Base-by-base conservation (phyloP, 2,113 vertebrate genomes). In the Poeciliopsis prolifica region DNA sequence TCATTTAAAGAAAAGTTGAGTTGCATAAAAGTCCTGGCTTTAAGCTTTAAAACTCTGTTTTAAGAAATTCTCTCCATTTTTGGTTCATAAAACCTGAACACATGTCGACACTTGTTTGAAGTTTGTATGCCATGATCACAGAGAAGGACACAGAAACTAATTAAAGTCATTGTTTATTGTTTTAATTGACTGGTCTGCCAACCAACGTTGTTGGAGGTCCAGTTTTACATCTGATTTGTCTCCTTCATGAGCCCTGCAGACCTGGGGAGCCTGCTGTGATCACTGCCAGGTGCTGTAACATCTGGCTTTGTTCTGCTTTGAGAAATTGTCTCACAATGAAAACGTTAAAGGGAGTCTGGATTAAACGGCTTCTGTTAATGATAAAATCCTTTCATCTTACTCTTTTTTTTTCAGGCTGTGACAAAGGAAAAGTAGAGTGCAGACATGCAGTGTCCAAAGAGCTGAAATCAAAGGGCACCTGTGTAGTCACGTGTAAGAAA, bases 211-310 rank as follows among this genome's bases (percentile, higher is more conserved):
- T 65, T 60, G 30, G 63, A 74, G 26, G 42, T 74, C 62, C 61
- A 82, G 40, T 54, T 70, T 66, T 42, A 19, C 40, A 30, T 81
- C 58, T 70, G 65, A 71, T 77, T 74, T 51, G n/a, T 63, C 31
- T 42, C 68, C 33, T 67, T 58, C 73, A 65, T 61, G 30, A 51
- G 35, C 29, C 77, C 72, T 10, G 14, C 30, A 8, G 66, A 70
- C 79, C 63, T 42, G 10, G 14, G 70, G 68, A 33, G 40, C 76
- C 79, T 61, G 80, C 73, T 79, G 81, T 82, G 79, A 81, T 86
- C 65, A 72, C 86, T 83, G 77, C 88, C 86, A 91, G 87, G 69
- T 90, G 87, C 30, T 74, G 77, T 68, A 84, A 93, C 93, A 93
- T 94, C 92, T 95, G 92, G 77, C 51, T 3, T 72, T 68, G 54